phyloP scores from a whole-genome alignment of 2,888 invertebrate species.

The Rotaria macrura region DNA sequence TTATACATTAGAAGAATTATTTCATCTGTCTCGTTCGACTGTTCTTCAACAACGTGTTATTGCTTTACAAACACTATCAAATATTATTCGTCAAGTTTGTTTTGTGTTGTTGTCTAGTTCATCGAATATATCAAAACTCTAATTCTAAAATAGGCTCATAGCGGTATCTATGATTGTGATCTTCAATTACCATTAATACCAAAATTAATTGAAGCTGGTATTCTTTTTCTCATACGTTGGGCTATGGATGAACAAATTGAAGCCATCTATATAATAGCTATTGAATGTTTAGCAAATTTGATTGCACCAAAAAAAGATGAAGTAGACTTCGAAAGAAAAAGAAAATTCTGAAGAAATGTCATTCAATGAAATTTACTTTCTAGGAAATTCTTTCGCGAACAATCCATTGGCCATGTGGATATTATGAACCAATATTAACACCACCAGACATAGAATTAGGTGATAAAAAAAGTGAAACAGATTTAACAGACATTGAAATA shows the following conservation, averaged over 20 bases:
- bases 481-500: conserved; percentile 30
- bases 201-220: conserved; percentile 59
- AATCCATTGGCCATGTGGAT: conserved; percentile 12
- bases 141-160: conserved; percentile 41
- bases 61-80: conserved; percentile 68
- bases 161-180: conserved; percentile 65
- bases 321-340: not conserved
- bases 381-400: not conserved
- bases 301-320: conserved; percentile 53
- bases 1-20: conserved; percentile 75
- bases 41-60: conserved; percentile 72
- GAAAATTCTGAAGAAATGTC: no score
- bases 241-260: conserved; percentile 72
- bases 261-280: conserved; percentile 63
- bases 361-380: not conserved
- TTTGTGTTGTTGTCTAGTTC: no score
- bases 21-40: conserved; percentile 62
- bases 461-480: conserved; percentile 27
- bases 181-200: conserved; percentile 62
- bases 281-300: conserved; percentile 65
- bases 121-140: no score
- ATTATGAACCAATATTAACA: not conserved
- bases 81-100: conserved; percentile 55
- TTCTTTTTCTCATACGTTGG: conserved; percentile 68
- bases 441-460: conserved; percentile 21